Percentiles rank a stretch among this genome's conserved stretches.
phyloP scores from a whole-genome alignment of 1,140 invertebrate species.

The Pollicipes pollicipes region DNA sequence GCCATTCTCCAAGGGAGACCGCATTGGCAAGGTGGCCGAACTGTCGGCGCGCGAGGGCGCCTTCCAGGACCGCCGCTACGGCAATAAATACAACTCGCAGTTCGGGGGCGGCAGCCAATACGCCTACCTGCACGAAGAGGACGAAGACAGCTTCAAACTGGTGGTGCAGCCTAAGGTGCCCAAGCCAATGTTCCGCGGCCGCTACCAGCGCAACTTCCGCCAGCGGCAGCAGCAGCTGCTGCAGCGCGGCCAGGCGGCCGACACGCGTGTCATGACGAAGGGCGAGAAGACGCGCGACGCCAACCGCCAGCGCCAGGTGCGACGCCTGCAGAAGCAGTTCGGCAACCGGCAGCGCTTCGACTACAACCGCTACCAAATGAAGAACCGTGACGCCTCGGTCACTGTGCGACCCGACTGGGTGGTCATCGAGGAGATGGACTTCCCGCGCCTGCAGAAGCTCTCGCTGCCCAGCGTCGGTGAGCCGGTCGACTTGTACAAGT shows the following conservation, averaged over 20 bases:
- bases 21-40: slow-evolving; percentile 63
- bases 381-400: slow-evolving; percentile 93
- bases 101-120: slow-evolving; percentile 83
- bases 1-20: slow-evolving; percentile 91
- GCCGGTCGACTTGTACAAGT: slow-evolving; percentile 49
- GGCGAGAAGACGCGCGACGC: slow-evolving; percentile 1
- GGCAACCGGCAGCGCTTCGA: slow-evolving; percentile 46
- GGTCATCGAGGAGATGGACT: slow-evolving; percentile 98
- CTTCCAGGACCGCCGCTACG: slow-evolving; percentile 62
- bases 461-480: slow-evolving; percentile 76
- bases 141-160: slow-evolving; percentile 94
- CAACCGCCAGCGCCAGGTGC: slow-evolving; percentile 35
- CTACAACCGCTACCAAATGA: slow-evolving; percentile 24
- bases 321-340: slow-evolving; percentile 65
- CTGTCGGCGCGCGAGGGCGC: slow-evolving; percentile 33
- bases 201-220: slow-evolving; percentile 62
- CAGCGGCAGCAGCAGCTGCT: slow-evolving; percentile 26
- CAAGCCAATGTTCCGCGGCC: slow-evolving; percentile 70
- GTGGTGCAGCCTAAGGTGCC: slow-evolving; percentile 84
- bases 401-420: slow-evolving; percentile 91
- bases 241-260: slow-evolving; percentile 41
- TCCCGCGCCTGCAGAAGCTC: slow-evolving; percentile 79
- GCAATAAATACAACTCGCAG: slow-evolving; percentile 81
- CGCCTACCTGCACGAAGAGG: slow-evolving; percentile 94
- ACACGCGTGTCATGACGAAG: neutral